Evolutionary conservation across 1,140 invertebrate species (phyloP), one percentile per base, ranked within the genome.

Genomic region (Physella acuta): DNA sequence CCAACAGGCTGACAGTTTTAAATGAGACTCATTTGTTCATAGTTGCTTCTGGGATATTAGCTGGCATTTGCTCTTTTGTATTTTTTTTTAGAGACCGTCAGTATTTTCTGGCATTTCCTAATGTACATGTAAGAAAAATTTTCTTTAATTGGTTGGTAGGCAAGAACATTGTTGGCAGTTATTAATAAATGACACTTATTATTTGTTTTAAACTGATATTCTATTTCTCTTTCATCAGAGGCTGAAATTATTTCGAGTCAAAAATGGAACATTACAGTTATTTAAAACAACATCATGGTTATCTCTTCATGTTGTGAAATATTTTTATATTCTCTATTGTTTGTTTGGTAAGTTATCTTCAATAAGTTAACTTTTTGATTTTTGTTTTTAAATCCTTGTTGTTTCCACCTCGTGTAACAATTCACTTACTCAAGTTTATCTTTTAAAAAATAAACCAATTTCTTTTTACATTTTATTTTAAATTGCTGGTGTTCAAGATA

Each of bases 281-380:
- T 20, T 52, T 2, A 17, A 31, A 28, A 20, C 11, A 1, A 20
- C 11, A 31, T 1, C 44, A 17, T 64, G 44, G 44, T 3, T 31
- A n/a, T 3, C 62, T 2, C 8, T 62, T 17, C 62, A 64, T 2
- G 44, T 28, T n/a, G 3, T 64, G 3, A 64, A 64, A 34, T 64
- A 64, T 52, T 64, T 31, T 44, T 64, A 51, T 36, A 64, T 64
- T 52, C 11, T 64, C 14, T 64, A 64, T 34, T 64, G 49, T 16
- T 31, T 64, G 14, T 64, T 64, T 64, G 62, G 62, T 51, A 52
- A 64, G 62, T 61, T 14, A n/a, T n/a, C n/a, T n/a, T n/a, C n/a
- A n/a, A n/a, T n/a, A n/a, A n/a, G n/a, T n/a, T n/a, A n/a, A n/a
- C n/a, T n/a, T n/a, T n/a, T n/a, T n/a, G n/a, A n/a, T n/a, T n/a